Base-by-base conservation (phyloP, 2,113 vertebrate genomes). In the Oriolus oriolus region DNA sequence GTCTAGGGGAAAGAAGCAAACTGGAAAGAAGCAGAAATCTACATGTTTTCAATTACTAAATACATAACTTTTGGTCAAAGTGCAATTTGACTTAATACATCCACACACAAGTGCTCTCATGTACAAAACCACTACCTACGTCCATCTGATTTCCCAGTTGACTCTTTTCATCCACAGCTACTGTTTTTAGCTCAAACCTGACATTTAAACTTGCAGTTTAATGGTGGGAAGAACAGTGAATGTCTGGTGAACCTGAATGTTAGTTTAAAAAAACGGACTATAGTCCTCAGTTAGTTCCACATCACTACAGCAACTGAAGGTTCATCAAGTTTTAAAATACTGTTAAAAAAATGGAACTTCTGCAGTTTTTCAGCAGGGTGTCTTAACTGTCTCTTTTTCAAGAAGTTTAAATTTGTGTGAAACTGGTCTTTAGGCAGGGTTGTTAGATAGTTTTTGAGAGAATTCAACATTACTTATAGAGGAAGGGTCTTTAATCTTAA, bases 231-330 rank as follows among this genome's bases (percentile, higher is more conserved):
- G 33, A 54, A 53, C 0, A 2, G 10, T 2, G 1, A 83, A 69
- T 3, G 2, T 50, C 39, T 66, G 30, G 42, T 70, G 44, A 78
- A 84, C 45, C 75, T 41, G 18, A 93, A 50, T 1, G 0, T 35
- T 47, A n/a, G 14, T 45, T 87, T 24, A 8, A 74, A 66, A 63
- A 69, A 64, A 19, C 0, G 0, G 1, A 39, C 47, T 41, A 3
- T 12, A 16, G 42, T 18, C 39, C 65, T 65, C 57, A 60, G 33
- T 41, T 87, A 30, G 28, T 76, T 87, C 66, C 11, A 4, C 9
- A 1, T 47, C 7, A 16, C 44, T 39, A 42, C 20, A 93, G 28
- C 49, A 76, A 65, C 27, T 53, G 26, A 89, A 65, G 31, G 37
- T 85, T 42, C 77, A 82, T 50, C 30, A 59, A 35, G 47, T 47